Conservation (phyloP, 1,140 invertebrate species). For the Rhyzopertha dominica region DNA sequence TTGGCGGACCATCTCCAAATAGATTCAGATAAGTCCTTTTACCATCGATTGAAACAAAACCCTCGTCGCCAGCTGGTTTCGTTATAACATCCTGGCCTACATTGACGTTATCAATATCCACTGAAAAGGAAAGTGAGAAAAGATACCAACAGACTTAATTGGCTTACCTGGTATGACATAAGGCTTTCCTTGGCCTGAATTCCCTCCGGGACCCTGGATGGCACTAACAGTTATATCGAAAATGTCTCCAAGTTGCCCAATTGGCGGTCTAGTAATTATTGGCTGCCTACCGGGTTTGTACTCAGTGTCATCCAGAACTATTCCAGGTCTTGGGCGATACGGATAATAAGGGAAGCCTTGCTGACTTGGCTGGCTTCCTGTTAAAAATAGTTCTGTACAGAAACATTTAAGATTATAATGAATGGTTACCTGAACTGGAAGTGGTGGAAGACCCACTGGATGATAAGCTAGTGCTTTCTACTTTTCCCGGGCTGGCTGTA, state of each 20-base stretch:
- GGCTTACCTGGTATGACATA: constrained; percentile 51
- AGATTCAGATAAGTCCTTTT: constrained; percentile 83
- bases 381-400: too few species aligned
- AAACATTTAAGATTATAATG: too few species aligned
- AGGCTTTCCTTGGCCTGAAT: constrained; percentile 48
- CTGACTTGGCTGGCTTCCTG: too few species aligned
- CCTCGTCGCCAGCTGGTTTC: constrained; percentile 68
- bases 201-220: constrained; percentile 70
- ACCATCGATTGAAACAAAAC: constrained; percentile 89
- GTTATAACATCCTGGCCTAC: constrained; percentile 63
- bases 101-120: constrained; percentile 41
- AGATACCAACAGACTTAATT: constrained; percentile 9
- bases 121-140: constrained; percentile 21
- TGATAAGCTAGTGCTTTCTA: too few species aligned
- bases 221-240: constrained; percentile 85
- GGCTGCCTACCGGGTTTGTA: constrained; percentile 57
- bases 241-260: constrained; percentile 61
- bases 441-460: too few species aligned
- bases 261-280: constrained; percentile 39
- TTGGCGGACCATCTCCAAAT: constrained; percentile 53
- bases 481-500: too few species aligned
- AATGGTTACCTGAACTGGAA: too few species aligned
- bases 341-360: constrained; percentile 37
- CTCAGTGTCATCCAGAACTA: constrained; percentile 75
- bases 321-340: constrained; percentile 71